Evolutionary conservation across 2,888 invertebrate species (phyloP).

Genomic region (Hesperia comma): DNA sequence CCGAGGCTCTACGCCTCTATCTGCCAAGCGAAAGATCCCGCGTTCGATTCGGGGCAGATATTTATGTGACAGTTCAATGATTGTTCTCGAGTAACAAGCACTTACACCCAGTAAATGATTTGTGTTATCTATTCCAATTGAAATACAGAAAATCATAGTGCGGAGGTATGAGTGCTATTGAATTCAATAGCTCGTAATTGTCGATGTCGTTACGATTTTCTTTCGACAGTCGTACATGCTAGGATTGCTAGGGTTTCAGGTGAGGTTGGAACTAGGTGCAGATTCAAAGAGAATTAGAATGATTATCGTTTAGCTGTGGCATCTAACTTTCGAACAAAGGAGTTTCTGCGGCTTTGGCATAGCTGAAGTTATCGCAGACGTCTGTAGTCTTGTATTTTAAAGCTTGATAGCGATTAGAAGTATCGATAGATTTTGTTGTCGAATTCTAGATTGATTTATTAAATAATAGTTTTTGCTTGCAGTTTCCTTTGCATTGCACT

Average conservation of each 20-base stretch:
- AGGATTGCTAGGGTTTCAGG: constrained; percentile 25
- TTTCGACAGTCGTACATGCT: neutral
- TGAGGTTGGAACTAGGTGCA: constrained; percentile 30
- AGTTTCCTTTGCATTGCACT: no score
- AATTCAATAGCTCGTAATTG: neutral
- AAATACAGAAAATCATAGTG: no score
- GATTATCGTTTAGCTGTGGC: constrained; percentile 30
- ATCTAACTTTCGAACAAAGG: constrained; percentile 33
- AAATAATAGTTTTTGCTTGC: neutral
- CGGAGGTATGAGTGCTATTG: no score
- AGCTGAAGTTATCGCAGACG: constrained; percentile 14
- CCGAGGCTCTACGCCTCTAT: no score
- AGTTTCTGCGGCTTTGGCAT: constrained; percentile 31
- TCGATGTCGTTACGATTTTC: constrained; percentile 10
- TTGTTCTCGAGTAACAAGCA: no score
- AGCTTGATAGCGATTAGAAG: neutral
- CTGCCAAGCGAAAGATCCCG: no score
- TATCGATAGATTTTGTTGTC: neutral
- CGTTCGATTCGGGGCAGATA: no score
- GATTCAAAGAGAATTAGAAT: constrained; percentile 35
- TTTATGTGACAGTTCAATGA: no score
- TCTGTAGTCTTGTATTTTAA: constrained; percentile 19
- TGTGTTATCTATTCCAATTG: no score
- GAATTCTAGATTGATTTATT: neutral
- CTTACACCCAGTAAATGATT: no score